Evolutionary conservation across 2,888 invertebrate species (phyloP).

Genomic region (Abrostola tripartita): DNA sequence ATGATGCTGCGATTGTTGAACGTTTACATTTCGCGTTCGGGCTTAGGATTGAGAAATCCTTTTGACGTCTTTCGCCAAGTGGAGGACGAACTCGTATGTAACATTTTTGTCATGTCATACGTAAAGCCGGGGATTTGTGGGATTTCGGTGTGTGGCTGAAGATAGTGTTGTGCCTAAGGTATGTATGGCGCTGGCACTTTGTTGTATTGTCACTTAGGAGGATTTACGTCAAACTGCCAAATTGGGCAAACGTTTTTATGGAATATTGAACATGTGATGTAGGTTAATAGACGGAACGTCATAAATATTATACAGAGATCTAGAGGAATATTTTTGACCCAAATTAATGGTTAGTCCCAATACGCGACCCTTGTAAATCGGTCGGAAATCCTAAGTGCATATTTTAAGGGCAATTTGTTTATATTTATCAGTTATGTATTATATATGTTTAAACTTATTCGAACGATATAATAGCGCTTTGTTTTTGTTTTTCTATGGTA

Average conservation of each 20-base stretch:
- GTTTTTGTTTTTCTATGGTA: no score
- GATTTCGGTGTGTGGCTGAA: conserved; percentile 21
- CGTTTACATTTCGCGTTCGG: conserved; percentile 35
- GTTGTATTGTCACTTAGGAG: conserved; percentile 23
- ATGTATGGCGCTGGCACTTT: conserved; percentile 13
- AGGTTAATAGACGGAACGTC: background rate
- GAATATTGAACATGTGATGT: conserved; percentile 3
- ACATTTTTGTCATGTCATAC: conserved; percentile 52
- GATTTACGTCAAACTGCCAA: conserved; percentile 20
- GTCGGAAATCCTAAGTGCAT: conserved; percentile 6
- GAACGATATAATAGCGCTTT: no score
- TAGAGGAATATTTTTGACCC: conserved; percentile 6
- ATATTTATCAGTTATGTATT: background rate
- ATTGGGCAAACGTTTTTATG: conserved; percentile 8
- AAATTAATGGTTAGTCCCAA: conserved; percentile 1
- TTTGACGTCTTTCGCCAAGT: conserved; percentile 45
- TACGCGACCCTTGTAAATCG: conserved; percentile 7
- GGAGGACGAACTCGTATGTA: conserved; percentile 35
- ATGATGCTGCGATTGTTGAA: conserved; percentile 45
- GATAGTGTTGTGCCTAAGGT: conserved; percentile 30
- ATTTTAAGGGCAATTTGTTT: background rate
- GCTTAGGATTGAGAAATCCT: conserved; percentile 48
- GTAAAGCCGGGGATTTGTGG: conserved; percentile 48
- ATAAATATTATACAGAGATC: conserved; percentile 6
- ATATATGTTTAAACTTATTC: no score